Percentiles rank a stretch among this genome's conserved stretches.
Evolutionary conservation across 2,113 vertebrate species (phyloP).

Genomic region (Hiodon alosoides): DNA sequence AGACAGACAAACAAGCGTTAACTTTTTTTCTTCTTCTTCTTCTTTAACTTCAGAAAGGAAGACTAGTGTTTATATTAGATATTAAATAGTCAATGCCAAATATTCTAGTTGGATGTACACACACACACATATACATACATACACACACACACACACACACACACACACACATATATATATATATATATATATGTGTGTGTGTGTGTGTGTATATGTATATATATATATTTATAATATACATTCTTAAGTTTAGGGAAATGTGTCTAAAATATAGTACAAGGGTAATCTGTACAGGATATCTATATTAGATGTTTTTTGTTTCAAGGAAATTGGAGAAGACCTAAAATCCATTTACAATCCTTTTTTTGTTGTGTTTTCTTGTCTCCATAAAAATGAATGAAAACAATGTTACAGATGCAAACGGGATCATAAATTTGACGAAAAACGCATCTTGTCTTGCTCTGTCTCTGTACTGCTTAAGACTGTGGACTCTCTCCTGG

Average conservation of each 20-base stretch:
- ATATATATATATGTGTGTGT: conserved; percentile 15
- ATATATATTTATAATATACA: conserved; percentile 73
- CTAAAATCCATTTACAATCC: conserved; percentile 52
- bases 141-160: conserved; percentile 31
- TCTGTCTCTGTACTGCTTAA: conserved; percentile 86
- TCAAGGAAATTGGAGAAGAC: conserved; percentile 54
- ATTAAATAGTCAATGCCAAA: conserved; percentile 70
- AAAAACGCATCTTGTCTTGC: conserved; percentile 91
- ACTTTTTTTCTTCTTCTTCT: conserved; percentile 69
- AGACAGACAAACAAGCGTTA: conserved; percentile 54
- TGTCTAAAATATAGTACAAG: conserved; percentile 88
- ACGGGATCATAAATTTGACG: conserved; percentile 94
- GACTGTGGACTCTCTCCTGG: conserved; percentile 75
- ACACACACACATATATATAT: conserved; percentile 42
- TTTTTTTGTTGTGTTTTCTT: conserved; percentile 47
- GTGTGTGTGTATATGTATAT: conserved; percentile 38
- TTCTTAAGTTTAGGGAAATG: conserved; percentile 79
- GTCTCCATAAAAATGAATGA: conserved; percentile 59
- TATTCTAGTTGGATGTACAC: conserved; percentile 62
- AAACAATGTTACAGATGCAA: conserved; percentile 50
- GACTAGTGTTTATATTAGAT: conserved; percentile 80
- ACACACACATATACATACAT: not conserved
- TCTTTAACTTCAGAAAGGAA: conserved; percentile 79
- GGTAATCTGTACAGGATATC: conserved; percentile 75
- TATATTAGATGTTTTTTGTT: conserved; percentile 70